phyloP scores from a whole-genome alignment of 2,888 invertebrate species.

The Colletes collaris region DNA sequence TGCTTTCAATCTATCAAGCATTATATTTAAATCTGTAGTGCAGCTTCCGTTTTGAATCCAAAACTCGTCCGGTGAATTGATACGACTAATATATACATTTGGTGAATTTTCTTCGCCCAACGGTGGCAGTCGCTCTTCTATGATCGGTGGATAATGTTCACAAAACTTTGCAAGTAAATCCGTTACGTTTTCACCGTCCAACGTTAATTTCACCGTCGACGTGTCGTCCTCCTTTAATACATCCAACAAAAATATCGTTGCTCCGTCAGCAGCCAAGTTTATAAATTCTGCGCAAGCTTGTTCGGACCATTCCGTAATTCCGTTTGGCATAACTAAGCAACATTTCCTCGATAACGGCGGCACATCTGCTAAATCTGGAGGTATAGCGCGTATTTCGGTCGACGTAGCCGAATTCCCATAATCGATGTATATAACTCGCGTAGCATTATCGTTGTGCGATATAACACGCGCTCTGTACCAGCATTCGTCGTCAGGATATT shows the following conservation, averaged over 20 bases:
- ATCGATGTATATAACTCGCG: slow-evolving; percentile 88
- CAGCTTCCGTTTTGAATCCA: slow-evolving; percentile 82
- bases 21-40: slow-evolving; percentile 85
- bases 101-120: slow-evolving; percentile 77
- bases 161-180: slow-evolving; percentile 83
- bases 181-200: slow-evolving; percentile 86
- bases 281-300: slow-evolving; percentile 79
- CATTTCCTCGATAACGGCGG: slow-evolving; percentile 88
- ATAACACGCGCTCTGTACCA: slow-evolving; percentile 88
- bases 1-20: slow-evolving; percentile 85
- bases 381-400: slow-evolving; percentile 86
- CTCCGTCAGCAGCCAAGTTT: slow-evolving; percentile 83
- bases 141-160: slow-evolving; percentile 33
- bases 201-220: slow-evolving; percentile 87
- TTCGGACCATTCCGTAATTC: slow-evolving; percentile 82
- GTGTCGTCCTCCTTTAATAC: slow-evolving; percentile 85
- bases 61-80: slow-evolving; percentile 76
- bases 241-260: slow-evolving; percentile 84
- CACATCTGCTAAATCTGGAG: slow-evolving; percentile 85
- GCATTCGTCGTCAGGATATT: slow-evolving; percentile 87
- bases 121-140: slow-evolving; percentile 75
- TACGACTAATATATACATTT: slow-evolving; percentile 71
- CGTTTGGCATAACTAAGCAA: slow-evolving; percentile 84
- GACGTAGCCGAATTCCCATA: slow-evolving; percentile 88
- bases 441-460: slow-evolving; percentile 85